These are phyloP conservation scores for Intellagama lesueurii DNA, from an alignment of 2,797 vertebrate genomes.

Conservation along the genomic window DNA sequence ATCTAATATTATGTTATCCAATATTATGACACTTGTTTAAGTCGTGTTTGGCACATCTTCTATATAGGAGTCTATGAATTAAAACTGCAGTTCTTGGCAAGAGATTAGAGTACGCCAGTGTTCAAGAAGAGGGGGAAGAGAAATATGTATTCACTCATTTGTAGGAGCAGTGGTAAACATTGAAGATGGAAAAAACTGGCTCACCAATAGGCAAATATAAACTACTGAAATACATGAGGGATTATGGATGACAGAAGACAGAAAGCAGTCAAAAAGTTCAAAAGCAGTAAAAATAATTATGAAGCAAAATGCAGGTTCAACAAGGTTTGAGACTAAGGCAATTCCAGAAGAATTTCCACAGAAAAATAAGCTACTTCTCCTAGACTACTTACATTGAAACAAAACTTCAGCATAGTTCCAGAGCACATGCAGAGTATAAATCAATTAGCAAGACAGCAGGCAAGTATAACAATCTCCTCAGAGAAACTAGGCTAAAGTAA, in stretches of 20 bases:
- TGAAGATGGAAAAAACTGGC: conserved; percentile 12
- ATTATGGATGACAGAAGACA: neutral
- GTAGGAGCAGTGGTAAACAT: neutral
- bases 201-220: conserved; percentile 15
- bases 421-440: no score
- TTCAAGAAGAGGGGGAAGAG: neutral
- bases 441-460: no score
- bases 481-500: no score
- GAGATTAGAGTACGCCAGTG: neutral
- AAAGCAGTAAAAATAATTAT: no score
- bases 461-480: no score
- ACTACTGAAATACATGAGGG: neutral
- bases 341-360: no score
- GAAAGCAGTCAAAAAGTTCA: neutral
- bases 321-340: no score
- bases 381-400: no score
- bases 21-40: neutral
- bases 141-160: neutral
- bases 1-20: neutral
- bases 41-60: neutral
- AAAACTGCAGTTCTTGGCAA: neutral
- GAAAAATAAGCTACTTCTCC: no score
- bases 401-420: no score
- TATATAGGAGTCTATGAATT: neutral
- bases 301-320: no score